These are phyloP conservation scores for Ceyx cyanopectus DNA, from an alignment of 2,113 vertebrate genomes.

Conservation along the genomic window DNA sequence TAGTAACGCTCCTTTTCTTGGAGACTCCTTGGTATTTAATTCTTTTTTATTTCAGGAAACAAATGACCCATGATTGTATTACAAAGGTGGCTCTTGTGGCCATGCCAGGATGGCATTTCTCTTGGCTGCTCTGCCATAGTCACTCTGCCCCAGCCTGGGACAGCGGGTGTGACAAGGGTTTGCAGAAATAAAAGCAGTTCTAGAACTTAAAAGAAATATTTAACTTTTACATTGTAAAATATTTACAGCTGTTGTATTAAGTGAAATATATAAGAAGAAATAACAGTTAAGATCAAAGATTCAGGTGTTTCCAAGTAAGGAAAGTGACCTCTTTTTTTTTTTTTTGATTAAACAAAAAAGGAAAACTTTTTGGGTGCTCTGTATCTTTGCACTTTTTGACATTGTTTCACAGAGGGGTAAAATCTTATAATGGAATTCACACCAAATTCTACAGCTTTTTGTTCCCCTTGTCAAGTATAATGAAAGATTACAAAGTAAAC, in stretches of 20 bases:
- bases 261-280: background rate
- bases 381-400: background rate
- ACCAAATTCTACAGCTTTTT: background rate
- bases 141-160: background rate
- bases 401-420: background rate
- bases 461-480: background rate
- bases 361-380: background rate
- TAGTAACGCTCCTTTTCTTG: background rate
- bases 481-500: background rate
- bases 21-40: background rate
- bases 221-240: background rate
- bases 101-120: background rate
- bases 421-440: background rate
- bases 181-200: background rate
- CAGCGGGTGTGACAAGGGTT: background rate
- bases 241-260: background rate
- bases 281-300: background rate
- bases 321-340: background rate
- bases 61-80: background rate
- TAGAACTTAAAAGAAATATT: background rate
- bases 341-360: background rate
- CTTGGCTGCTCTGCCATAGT: background rate
- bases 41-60: slow-evolving; percentile 39
- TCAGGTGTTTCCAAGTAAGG: background rate
- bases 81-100: background rate